Conservation (phyloP, 2,888 invertebrate genomes). For the Disparrhopalites patrizii region DNA sequence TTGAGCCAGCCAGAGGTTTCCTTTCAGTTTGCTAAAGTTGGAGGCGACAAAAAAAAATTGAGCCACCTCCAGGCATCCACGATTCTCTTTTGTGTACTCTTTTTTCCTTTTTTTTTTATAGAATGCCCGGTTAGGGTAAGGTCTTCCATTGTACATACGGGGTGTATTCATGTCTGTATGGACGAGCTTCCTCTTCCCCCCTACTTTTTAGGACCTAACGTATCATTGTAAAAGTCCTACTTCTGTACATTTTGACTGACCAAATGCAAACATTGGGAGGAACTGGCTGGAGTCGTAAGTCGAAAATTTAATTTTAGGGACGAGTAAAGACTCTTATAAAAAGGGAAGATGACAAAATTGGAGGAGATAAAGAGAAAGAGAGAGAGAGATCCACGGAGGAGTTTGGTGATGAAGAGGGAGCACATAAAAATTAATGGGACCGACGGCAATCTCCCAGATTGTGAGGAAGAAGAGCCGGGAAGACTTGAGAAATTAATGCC, state of each 20-base stretch:
- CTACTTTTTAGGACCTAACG: too few relatives aligned
- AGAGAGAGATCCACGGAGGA: too few relatives aligned
- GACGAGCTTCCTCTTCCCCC: neutral
- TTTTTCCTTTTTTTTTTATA: slow-evolving; percentile 10
- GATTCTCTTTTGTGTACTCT: slow-evolving; percentile 17
- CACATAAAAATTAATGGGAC: too few relatives aligned
- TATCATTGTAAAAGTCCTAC: too few relatives aligned
- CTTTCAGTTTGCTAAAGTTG: slow-evolving; percentile 9
- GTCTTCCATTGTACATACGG: too few relatives aligned
- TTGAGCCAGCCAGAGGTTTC: neutral
- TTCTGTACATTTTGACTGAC: neutral
- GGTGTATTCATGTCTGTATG: neutral
- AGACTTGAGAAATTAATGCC: slow-evolving; percentile 5
- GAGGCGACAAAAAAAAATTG: slow-evolving; percentile 1
- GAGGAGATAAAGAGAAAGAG: too few relatives aligned
- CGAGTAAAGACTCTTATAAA: too few relatives aligned
- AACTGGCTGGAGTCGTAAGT: neutral
- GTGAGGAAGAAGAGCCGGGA: too few relatives aligned
- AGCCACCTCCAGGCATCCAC: slow-evolving; percentile 12
- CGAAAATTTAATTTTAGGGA: too few relatives aligned
- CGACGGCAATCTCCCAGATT: too few relatives aligned
- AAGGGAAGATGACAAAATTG: too few relatives aligned
- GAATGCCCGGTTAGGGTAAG: slow-evolving; percentile 5
- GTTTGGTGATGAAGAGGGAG: too few relatives aligned
- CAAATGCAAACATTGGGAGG: neutral